Conservation (phyloP, 2,113 vertebrate genomes). For the Motacilla tschutschensis region DNA sequence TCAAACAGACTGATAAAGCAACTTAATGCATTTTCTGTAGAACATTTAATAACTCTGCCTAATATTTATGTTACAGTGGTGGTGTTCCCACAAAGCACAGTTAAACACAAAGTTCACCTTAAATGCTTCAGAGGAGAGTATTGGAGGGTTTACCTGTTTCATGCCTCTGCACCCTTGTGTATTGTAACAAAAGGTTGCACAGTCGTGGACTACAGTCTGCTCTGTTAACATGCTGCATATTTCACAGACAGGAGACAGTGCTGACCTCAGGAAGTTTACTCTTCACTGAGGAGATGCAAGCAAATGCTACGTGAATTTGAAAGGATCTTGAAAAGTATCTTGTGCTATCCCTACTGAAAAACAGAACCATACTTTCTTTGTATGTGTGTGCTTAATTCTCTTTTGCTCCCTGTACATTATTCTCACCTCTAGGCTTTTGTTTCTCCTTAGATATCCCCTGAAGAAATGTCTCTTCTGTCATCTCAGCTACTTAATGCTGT, state of each 20-base stretch:
- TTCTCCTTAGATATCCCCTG: slow-evolving; percentile 68
- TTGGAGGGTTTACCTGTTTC: not conserved
- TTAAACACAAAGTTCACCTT: not conserved
- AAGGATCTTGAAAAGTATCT: not conserved
- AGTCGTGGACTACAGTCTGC: not conserved
- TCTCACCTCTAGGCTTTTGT: not conserved
- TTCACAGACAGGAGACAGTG: not conserved
- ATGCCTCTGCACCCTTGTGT: accelerated
- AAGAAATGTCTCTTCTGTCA: slow-evolving; percentile 82
- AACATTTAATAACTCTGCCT: not conserved
- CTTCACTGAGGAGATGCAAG: not conserved
- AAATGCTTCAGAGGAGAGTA: not conserved
- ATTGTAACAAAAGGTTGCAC: not conserved
- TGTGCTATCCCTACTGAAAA: not conserved
- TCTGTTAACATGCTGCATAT: not conserved
- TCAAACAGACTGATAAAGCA: not conserved
- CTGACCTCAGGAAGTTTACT: not conserved
- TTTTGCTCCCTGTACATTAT: not conserved
- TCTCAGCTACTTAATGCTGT: slow-evolving; percentile 82
- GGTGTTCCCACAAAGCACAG: not conserved
- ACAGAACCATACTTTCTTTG: not conserved
- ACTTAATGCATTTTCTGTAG: not conserved
- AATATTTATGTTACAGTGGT: not conserved
- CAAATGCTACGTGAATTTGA: not conserved
- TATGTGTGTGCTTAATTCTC: not conserved